Conservation (phyloP, 1,140 invertebrate species). For the Popillia japonica region DNA sequence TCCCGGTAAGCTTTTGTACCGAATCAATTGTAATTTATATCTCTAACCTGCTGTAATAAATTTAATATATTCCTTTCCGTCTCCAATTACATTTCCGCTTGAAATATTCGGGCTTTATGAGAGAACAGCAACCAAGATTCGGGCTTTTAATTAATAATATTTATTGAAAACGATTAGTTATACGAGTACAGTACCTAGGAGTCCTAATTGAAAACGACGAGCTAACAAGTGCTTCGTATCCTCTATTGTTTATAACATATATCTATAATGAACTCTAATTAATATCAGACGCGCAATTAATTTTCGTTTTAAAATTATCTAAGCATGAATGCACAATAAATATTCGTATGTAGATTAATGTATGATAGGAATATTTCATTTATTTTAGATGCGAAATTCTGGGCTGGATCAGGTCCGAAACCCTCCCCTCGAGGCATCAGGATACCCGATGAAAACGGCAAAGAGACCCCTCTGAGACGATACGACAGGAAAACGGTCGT, state of each 20-base stretch:
- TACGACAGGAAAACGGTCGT: conserved; percentile 89
- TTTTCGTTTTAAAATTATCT: not conserved
- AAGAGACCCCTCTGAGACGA: conserved; percentile 75
- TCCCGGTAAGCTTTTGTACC: not conserved
- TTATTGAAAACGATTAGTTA: conserved; percentile 3
- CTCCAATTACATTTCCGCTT: not conserved
- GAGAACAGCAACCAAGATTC: not conserved
- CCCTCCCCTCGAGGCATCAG: conserved; percentile 81
- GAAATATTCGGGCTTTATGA: not conserved
- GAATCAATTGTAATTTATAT: conserved; percentile 19
- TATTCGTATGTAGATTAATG: too few species aligned
- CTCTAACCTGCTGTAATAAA: conserved; percentile 11
- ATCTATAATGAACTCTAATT: not conserved
- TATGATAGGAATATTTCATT: not conserved
- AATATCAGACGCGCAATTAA: not conserved
- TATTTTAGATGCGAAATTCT: conserved; percentile 87
- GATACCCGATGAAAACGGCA: conserved; percentile 89
- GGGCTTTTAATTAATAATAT: conserved; percentile 1
- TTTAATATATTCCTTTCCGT: not conserved
- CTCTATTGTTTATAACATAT: not conserved
- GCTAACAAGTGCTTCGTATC: not conserved
- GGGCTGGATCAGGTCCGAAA: conserved; percentile 82
- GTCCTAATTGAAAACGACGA: not conserved
- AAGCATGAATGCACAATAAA: not conserved
- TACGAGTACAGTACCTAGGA: not conserved